Conservation (phyloP, 2,113 vertebrate species). For the Pelecanoides urinatrix region DNA sequence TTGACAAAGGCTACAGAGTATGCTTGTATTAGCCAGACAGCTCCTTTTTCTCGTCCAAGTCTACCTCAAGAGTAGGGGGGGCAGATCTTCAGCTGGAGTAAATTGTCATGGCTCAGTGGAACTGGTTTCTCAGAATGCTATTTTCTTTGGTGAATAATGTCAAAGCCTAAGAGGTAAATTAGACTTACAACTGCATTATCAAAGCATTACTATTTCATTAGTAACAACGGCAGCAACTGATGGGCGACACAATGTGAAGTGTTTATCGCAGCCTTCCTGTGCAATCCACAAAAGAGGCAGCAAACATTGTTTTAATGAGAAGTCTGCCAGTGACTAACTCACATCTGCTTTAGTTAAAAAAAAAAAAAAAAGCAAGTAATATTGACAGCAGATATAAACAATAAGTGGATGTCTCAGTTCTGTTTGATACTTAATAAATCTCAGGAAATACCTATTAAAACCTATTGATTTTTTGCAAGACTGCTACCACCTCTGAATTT, state of each 20-base stretch:
- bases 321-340: neutral
- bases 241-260: neutral
- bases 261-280: neutral
- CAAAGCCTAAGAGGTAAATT: neutral
- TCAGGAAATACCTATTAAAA: slow-evolving; percentile 19
- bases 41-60: neutral
- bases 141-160: neutral
- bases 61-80: neutral
- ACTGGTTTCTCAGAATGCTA: neutral
- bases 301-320: neutral
- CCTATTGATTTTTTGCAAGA: neutral
- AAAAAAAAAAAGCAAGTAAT: neutral
- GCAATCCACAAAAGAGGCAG: neutral
- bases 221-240: neutral
- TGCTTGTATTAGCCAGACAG: slow-evolving; percentile 4
- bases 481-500: neutral
- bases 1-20: slow-evolving; percentile 49
- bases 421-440: slow-evolving; percentile 13
- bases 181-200: neutral
- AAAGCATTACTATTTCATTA: neutral
- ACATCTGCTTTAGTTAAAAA: neutral
- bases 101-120: slow-evolving; percentile 2
- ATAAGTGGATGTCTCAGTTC: neutral
- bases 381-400: neutral
- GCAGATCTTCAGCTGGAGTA: neutral